phyloP scores from a whole-genome alignment of 2,113 vertebrate genomes.

The Puntigrus tetrazona region DNA sequence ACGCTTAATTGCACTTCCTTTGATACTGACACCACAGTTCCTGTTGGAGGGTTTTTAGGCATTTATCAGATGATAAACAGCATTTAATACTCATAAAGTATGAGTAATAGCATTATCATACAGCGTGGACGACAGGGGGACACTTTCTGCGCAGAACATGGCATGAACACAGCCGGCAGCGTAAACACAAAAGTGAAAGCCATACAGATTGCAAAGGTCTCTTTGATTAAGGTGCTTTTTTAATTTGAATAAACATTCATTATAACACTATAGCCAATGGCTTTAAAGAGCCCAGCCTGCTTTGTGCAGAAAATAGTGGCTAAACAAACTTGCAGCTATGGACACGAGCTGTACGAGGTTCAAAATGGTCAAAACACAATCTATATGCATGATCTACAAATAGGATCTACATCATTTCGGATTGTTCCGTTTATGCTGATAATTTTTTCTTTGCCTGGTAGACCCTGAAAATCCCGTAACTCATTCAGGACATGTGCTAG shows the following conservation, averaged over 20 bases:
- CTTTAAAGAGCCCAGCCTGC: background rate
- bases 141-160: constrained; percentile 44
- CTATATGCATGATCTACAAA: too few relatives aligned
- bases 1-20: background rate
- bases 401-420: too few relatives aligned
- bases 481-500: too few relatives aligned
- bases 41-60: background rate
- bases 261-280: constrained; percentile 66
- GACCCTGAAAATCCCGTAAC: too few relatives aligned
- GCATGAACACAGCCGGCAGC: constrained; percentile 65
- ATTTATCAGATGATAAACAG: constrained; percentile 1
- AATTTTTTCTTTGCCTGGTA: too few relatives aligned
- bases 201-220: constrained; percentile 66
- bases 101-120: constrained; percentile 3
- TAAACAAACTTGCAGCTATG: background rate
- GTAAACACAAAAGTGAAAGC: constrained; percentile 63
- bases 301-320: background rate
- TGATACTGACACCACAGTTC: background rate
- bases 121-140: constrained; percentile 6
- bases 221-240: constrained; percentile 66
- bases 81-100: background rate
- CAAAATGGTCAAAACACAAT: too few relatives aligned
- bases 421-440: too few relatives aligned
- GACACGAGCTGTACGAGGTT: background rate
- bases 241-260: constrained; percentile 69